A percentile compares a stretch with the other conserved stretches of the same genome.
Conservation (phyloP, 2,888 invertebrate genomes). For the Liopterus haemorrhoidalis region DNA sequence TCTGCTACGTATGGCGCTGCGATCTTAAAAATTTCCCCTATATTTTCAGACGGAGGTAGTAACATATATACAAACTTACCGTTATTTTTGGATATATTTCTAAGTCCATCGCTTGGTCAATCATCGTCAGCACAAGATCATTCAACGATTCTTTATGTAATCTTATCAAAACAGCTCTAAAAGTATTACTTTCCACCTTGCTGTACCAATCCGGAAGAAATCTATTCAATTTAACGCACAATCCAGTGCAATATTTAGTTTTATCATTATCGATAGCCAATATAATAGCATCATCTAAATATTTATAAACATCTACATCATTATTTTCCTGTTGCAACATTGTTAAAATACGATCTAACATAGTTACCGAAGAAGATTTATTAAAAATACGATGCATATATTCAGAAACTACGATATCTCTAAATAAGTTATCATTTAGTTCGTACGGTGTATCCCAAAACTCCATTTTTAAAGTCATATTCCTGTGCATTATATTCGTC, state of each 20-base stretch:
- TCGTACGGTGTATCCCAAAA: too few relatives aligned
- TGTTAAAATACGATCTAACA: too few relatives aligned
- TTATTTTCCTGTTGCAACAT: too few relatives aligned
- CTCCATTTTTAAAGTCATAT: too few relatives aligned
- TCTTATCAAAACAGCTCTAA: constrained; percentile 9
- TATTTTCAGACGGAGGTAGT: neutral
- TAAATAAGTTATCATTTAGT: too few relatives aligned
- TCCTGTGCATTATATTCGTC: neutral
- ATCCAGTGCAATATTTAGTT: neutral
- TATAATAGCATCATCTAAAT: constrained; percentile 3
- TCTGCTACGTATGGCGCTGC: neutral
- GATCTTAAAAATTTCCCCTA: neutral
- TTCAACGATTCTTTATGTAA: neutral
- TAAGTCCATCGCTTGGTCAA: neutral
- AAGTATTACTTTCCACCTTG: constrained; percentile 7
- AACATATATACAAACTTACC: constrained; percentile 14
- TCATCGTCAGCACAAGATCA: constrained; percentile 2
- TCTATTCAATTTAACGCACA: constrained; percentile 5
- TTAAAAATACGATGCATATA: constrained; percentile 3
- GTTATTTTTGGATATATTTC: constrained; percentile 12
- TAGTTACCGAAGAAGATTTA: neutral
- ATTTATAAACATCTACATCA: constrained; percentile 7
- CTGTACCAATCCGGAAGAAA: constrained; percentile 8
- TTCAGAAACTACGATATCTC: too few relatives aligned
- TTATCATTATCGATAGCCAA: constrained; percentile 11